phyloP scores from a whole-genome alignment of 2,888 invertebrate genomes.

The Trichopria drosophilae region DNA sequence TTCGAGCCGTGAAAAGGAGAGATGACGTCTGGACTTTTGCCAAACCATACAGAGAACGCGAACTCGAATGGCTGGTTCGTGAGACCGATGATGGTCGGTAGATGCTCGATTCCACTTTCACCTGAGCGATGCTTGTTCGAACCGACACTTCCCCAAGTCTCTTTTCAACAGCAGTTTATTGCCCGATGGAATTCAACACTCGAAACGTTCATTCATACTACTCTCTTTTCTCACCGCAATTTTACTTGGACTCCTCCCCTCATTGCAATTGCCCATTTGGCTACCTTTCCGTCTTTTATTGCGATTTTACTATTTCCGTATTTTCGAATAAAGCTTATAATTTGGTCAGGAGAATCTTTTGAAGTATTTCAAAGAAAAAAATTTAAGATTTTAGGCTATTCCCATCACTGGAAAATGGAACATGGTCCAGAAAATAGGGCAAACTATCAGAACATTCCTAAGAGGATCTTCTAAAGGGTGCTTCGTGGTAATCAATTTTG shows the following conservation, averaged over 20 bases:
- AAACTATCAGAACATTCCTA: too few relatives aligned
- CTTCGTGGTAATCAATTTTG: too few relatives aligned
- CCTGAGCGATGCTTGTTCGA: too few relatives aligned
- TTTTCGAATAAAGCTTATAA: not conserved
- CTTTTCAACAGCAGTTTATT: conserved; percentile 39
- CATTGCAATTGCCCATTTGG: conserved; percentile 7
- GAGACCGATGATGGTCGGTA: not conserved
- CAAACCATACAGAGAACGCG: too few relatives aligned
- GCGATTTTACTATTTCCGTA: conserved; percentile 3
- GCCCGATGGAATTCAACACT: conserved; percentile 35
- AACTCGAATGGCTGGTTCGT: conserved; percentile 1
- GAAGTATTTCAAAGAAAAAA: too few relatives aligned
- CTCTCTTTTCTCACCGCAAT: conserved; percentile 15
- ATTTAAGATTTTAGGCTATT: too few relatives aligned
- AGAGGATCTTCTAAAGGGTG: too few relatives aligned
- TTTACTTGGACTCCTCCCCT: conserved; percentile 7
- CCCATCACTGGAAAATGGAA: too few relatives aligned
- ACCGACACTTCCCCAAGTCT: conserved; percentile 44
- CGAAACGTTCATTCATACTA: conserved; percentile 33
- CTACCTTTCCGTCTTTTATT: conserved; percentile 12
- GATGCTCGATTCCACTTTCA: conserved; percentile 29
- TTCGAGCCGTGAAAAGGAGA: too few relatives aligned
- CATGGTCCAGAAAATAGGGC: too few relatives aligned
- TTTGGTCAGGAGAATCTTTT: too few relatives aligned
- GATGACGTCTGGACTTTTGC: conserved; percentile 16